A percentile compares a stretch with the other conserved stretches of the same genome.
Evolutionary conservation across 2,888 invertebrate genomes (phyloP).

Genomic region (Petrophora chlorosata): DNA sequence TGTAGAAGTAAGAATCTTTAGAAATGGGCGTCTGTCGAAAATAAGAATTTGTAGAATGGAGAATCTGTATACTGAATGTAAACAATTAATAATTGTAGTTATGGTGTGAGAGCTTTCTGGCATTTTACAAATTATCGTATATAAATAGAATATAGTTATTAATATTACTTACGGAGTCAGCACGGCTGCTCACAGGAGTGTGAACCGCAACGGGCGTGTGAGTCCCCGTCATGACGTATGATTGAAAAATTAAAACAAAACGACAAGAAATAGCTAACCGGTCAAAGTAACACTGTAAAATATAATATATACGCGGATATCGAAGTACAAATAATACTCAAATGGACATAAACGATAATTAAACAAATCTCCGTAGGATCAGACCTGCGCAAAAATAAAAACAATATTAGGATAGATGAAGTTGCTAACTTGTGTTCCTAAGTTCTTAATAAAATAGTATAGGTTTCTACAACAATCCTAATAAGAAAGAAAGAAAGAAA

Average conservation of each 20-base stretch:
- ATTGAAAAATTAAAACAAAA: constrained; percentile 2
- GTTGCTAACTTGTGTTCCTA: no score
- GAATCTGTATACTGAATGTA: no score
- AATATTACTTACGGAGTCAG: constrained; percentile 44
- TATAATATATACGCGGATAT: background rate
- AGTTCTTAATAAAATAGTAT: no score
- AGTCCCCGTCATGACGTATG: constrained; percentile 27
- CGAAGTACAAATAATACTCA: background rate
- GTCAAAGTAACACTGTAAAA: background rate
- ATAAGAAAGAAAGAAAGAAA: no score
- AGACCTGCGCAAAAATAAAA: constrained; percentile 21
- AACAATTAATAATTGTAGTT: no score
- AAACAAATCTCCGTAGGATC: constrained; percentile 31
- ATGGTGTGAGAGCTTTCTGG: no score
- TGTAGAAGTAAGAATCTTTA: no score
- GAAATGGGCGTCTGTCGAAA: no score
- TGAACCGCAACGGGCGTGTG: constrained; percentile 43
- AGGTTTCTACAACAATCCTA: no score
- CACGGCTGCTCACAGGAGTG: constrained; percentile 34
- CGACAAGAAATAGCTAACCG: constrained; percentile 3
- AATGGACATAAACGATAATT: constrained; percentile 1
- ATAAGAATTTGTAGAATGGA: no score
- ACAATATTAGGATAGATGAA: no score
- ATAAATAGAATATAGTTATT: background rate
- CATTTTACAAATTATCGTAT: no score